These are phyloP conservation scores for Poeciliopsis turrubarensis DNA, from an alignment of 2,113 vertebrate genomes.

Conservation along the genomic window DNA sequence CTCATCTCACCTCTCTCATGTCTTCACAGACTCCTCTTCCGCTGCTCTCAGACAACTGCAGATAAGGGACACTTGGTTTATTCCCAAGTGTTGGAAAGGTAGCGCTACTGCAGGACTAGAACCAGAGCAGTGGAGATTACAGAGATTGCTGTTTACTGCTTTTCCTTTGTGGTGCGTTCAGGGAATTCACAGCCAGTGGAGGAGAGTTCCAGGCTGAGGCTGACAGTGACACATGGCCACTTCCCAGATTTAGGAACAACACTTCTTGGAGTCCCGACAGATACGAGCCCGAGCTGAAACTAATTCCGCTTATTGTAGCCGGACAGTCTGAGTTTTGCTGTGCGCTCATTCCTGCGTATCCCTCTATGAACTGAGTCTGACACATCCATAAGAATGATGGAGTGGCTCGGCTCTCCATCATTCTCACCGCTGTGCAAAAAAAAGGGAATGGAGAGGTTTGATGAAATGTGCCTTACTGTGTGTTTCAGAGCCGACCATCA, in stretches of 20 bases:
- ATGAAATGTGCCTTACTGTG: slow-evolving; percentile 31
- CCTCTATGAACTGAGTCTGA: slow-evolving; percentile 67
- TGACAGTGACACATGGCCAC: slow-evolving; percentile 70
- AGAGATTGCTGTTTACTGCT: slow-evolving; percentile 54
- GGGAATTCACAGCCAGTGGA: slow-evolving; percentile 48
- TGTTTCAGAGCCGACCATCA: slow-evolving; percentile 88
- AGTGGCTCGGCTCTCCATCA: slow-evolving; percentile 52
- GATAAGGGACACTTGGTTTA: slow-evolving; percentile 39
- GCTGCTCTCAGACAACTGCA: slow-evolving; percentile 40
- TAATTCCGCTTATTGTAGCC: slow-evolving; percentile 70
- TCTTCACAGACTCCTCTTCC: slow-evolving; percentile 40
- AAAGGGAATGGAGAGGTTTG: slow-evolving; percentile 2
- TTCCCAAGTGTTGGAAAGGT: slow-evolving; percentile 52
- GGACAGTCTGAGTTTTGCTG: slow-evolving; percentile 46
- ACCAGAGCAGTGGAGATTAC: slow-evolving; percentile 31
- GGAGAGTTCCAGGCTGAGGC: slow-evolving; percentile 49
- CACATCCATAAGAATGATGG: slow-evolving; percentile 70
- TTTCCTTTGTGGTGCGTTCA: slow-evolving; percentile 53
- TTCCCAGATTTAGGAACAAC: slow-evolving; percentile 53
- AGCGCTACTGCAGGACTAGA: slow-evolving; percentile 49
- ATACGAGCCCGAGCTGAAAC: slow-evolving; percentile 51
- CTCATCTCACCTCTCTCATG: slow-evolving; percentile 33
- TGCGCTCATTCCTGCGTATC: slow-evolving; percentile 56
- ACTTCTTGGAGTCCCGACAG: slow-evolving; percentile 45
- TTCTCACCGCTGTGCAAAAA: slow-evolving; percentile 24